These are phyloP conservation scores for Crotalus horridus DNA, from an alignment of 2,113 vertebrate genomes.

Conservation along the genomic window DNA sequence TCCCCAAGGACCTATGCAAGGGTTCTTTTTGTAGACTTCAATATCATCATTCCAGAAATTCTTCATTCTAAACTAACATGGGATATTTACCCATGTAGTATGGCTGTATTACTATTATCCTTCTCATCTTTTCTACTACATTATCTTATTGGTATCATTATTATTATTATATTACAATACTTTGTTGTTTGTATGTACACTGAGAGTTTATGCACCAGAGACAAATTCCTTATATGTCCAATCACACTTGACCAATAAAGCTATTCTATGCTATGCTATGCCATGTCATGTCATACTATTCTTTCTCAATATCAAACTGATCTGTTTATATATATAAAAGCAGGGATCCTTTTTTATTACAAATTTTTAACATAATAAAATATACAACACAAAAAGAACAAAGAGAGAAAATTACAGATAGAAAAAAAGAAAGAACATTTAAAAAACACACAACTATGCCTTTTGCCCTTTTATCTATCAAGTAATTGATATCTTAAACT, in stretches of 20 bases:
- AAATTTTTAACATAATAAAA: not conserved
- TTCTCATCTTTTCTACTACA: not conserved
- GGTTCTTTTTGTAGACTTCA: too few relatives aligned
- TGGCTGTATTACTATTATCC: not conserved
- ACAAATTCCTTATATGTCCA: not conserved
- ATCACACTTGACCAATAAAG: not conserved
- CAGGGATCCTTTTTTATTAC: not conserved
- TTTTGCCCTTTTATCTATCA: not conserved
- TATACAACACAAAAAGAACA: not conserved
- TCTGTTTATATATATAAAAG: not conserved
- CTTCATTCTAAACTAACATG: too few relatives aligned
- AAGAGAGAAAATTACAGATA: not conserved
- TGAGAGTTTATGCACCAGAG: not conserved
- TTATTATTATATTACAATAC: not conserved
- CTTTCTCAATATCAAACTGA: not conserved
- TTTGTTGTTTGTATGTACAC: not conserved
- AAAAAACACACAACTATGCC: not conserved
- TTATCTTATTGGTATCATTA: not conserved
- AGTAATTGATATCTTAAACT: not conserved
- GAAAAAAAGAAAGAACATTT: not conserved
- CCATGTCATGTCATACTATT: not conserved
- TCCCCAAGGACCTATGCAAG: too few relatives aligned
- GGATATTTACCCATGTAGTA: not conserved
- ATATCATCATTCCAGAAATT: too few relatives aligned
- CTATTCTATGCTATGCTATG: not conserved